A percentile compares a stretch with the other conserved stretches of the same genome.
Conservation (phyloP, 2,888 invertebrate species). For the Limnephilus marmoratus region DNA sequence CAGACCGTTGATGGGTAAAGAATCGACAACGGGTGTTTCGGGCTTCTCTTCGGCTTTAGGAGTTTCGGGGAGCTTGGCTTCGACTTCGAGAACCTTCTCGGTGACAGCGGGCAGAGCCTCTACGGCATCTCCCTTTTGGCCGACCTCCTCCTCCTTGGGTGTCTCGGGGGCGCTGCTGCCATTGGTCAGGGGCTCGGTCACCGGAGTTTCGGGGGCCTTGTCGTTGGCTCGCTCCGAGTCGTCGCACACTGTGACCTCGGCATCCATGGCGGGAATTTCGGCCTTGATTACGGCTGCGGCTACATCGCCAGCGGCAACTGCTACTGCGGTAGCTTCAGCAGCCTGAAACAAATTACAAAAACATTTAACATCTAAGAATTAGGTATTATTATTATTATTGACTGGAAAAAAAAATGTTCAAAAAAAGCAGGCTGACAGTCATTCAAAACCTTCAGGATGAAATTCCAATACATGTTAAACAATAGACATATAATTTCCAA, state of each 20-base stretch:
- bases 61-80: slow-evolving; percentile 33
- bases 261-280: slow-evolving; percentile 69
- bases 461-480: not conserved
- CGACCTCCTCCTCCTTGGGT: slow-evolving; percentile 70
- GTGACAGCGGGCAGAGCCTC: slow-evolving; percentile 50
- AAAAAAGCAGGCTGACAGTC: not conserved
- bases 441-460: not conserved
- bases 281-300: slow-evolving; percentile 54
- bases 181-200: slow-evolving; percentile 75
- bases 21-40: slow-evolving; percentile 53
- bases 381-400: not conserved
- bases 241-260: slow-evolving; percentile 70
- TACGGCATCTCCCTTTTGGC: slow-evolving; percentile 64
- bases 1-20: slow-evolving; percentile 60
- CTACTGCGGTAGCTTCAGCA: slow-evolving; percentile 68
- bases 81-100: slow-evolving; percentile 48
- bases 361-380: not conserved
- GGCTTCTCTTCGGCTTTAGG: slow-evolving; percentile 46
- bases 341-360: slow-evolving; percentile 69
- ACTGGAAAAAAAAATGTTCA: not conserved
- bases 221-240: slow-evolving; percentile 72
- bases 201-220: slow-evolving; percentile 76
- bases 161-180: slow-evolving; percentile 75
- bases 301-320: slow-evolving; percentile 42
- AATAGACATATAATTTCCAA: not conserved